These are phyloP conservation scores for Thinocorus orbignyianus DNA, from an alignment of 2,113 vertebrate genomes.

Conservation along the genomic window DNA sequence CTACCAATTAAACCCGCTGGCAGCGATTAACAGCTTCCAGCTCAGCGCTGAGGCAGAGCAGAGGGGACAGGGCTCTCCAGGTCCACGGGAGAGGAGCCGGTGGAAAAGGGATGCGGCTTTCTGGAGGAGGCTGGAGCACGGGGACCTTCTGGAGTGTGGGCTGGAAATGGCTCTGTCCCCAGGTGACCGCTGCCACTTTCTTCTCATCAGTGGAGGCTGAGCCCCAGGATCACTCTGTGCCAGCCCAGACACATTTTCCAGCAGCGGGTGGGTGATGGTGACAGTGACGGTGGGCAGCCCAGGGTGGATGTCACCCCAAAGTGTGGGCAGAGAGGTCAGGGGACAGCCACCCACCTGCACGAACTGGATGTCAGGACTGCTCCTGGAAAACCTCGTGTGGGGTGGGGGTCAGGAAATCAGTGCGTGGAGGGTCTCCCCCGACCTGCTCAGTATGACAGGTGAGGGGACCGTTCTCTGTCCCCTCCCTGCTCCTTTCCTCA, in stretches of 20 bases:
- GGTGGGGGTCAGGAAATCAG: neutral
- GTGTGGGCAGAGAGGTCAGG: rapidly evolving
- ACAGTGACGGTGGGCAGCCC: rapidly evolving
- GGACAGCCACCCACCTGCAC: no score
- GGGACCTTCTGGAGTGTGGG: neutral
- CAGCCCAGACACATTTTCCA: rapidly evolving
- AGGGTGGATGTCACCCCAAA: neutral
- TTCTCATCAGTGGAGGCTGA: rapidly evolving
- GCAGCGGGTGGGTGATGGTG: neutral
- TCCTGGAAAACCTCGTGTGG: rapidly evolving
- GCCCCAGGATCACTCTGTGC: neutral
- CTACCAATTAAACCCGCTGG: slow-evolving; percentile 40
- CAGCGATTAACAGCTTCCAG: slow-evolving; percentile 20
- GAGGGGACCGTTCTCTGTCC: neutral
- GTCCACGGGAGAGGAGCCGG: neutral
- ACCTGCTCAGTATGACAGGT: neutral
- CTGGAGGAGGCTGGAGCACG: neutral
- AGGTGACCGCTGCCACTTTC: neutral
- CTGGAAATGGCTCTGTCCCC: neutral
- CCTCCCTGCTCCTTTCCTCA: neutral
- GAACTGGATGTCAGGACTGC: neutral
- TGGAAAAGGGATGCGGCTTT: neutral
- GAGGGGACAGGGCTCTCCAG: neutral
- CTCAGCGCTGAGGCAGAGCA: rapidly evolving
- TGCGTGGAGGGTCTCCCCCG: rapidly evolving